Evolutionary conservation across 2,113 vertebrate genomes (phyloP).

Genomic region (Equus quagga): DNA sequence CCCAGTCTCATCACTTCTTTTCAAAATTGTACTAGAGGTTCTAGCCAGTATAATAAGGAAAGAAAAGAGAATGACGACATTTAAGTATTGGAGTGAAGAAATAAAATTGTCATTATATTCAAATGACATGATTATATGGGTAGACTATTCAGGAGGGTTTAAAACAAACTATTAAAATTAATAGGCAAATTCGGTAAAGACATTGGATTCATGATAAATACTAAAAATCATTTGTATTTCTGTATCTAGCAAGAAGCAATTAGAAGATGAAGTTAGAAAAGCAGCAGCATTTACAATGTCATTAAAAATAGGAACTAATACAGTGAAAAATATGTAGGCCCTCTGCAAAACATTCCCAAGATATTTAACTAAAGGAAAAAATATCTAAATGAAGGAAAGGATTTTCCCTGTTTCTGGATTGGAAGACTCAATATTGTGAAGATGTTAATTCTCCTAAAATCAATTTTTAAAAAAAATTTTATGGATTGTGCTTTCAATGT

Average conservation of each 20-base stretch:
- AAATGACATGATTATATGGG: background rate
- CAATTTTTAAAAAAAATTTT: background rate
- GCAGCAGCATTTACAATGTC: background rate
- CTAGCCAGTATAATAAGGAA: background rate
- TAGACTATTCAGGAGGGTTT: background rate
- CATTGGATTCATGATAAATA: background rate
- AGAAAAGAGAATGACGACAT: background rate
- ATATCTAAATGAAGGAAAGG: background rate
- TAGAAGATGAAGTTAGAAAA: background rate
- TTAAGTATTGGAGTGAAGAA: background rate
- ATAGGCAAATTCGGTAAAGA: background rate
- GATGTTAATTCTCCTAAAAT: background rate
- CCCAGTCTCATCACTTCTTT: background rate
- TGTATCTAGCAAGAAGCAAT: background rate
- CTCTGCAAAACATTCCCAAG: background rate
- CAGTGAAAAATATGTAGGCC: background rate
- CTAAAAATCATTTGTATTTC: constrained; percentile 5
- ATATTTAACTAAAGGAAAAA: background rate
- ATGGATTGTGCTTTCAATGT: background rate
- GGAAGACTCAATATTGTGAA: background rate
- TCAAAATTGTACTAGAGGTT: background rate
- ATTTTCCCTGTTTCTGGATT: background rate
- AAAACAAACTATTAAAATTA: background rate
- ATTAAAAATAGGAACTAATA: background rate
- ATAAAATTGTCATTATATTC: background rate